These are phyloP conservation scores for Podarcis muralis DNA, from an alignment of 2,113 vertebrate species.

Conservation along the genomic window DNA sequence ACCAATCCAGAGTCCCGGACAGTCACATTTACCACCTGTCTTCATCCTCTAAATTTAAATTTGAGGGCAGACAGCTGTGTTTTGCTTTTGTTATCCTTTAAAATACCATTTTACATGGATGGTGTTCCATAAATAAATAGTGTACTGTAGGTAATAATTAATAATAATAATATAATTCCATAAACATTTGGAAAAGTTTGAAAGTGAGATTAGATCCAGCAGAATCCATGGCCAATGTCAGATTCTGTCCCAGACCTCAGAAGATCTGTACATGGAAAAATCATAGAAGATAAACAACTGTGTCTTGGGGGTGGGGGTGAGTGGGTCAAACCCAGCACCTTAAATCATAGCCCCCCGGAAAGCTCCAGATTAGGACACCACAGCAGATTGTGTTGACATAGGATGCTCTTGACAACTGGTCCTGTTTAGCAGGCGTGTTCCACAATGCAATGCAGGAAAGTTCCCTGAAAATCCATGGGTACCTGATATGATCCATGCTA, in stretches of 20 bases:
- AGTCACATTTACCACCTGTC: neutral
- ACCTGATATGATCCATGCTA: neutral
- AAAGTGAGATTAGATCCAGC: neutral
- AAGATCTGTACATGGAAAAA: neutral
- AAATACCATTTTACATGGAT: neutral
- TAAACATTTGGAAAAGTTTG: neutral
- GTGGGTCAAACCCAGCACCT: neutral
- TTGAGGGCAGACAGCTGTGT: no score
- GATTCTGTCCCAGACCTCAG: no score
- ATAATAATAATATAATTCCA: neutral
- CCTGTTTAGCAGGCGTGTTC: neutral
- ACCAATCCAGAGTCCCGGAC: neutral
- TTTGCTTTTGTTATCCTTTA: neutral
- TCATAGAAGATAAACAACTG: neutral
- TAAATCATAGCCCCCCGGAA: neutral
- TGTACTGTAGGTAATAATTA: neutral
- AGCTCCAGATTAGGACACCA: no score
- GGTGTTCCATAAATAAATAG: neutral
- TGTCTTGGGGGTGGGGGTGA: neutral
- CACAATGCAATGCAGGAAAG: neutral
- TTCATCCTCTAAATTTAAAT: neutral
- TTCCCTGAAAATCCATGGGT: neutral
- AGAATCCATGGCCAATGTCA: neutral
- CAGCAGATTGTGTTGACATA: neutral
- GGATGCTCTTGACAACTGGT: neutral